phyloP scores from a whole-genome alignment of 1,140 invertebrate species.

The Diabrotica undecimpunctata region DNA sequence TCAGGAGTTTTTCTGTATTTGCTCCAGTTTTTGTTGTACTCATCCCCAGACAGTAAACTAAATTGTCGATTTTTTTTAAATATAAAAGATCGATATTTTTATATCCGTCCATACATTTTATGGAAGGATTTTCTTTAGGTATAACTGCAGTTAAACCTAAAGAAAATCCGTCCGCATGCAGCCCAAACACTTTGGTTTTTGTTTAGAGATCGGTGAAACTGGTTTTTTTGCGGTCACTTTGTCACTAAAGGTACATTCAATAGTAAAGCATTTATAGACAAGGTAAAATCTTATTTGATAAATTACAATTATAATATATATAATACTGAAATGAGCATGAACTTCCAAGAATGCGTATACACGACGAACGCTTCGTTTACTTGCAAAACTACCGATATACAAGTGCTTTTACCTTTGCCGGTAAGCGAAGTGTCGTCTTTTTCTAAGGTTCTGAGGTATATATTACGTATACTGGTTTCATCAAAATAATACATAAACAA shows the following conservation, averaged over 20 bases:
- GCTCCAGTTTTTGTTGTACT: no score
- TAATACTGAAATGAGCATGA: slow-evolving; percentile 45
- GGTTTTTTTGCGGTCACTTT: not conserved
- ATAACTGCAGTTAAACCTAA: no score
- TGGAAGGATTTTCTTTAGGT: no score
- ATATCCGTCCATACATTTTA: no score
- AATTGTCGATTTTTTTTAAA: no score
- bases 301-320: slow-evolving; percentile 37
- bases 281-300: slow-evolving; percentile 17
- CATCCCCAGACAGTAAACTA: no score
- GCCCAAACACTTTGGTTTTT: no score
- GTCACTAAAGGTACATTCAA: slow-evolving; percentile 1
- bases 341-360: slow-evolving; percentile 29
- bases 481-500: slow-evolving; percentile 19
- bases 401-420: not conserved
- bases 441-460: slow-evolving; percentile 42
- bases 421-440: slow-evolving; percentile 8
- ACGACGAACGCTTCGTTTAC: slow-evolving; percentile 5
- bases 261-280: slow-evolving; percentile 15
- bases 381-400: not conserved
- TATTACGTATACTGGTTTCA: slow-evolving; percentile 48
- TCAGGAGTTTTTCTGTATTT: no score
- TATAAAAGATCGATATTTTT: no score
- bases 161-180: no score
- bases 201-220: no score